Evolutionary conservation across 2,797 vertebrate genomes (phyloP), one percentile per base, ranked within the genome.

Genomic region (Eremophila alpestris): DNA sequence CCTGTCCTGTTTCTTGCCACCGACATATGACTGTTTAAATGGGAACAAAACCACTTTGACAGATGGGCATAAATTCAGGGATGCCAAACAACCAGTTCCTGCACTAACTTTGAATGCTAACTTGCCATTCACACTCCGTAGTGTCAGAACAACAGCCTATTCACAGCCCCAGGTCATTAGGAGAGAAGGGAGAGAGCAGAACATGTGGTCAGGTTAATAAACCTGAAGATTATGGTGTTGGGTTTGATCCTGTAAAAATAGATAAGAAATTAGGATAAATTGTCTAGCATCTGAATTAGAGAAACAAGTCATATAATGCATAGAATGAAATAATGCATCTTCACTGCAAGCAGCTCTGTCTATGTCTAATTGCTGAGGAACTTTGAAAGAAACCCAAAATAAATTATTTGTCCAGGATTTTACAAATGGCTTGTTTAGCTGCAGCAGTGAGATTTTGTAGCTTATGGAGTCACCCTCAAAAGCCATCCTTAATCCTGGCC

Each of bases 1-100:
- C 67, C 70, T 87, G 40, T 78, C 62, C 27, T 75, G 12, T 73
- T 10, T 70, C 64, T 92, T 89, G 58, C 89, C 75, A 68, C 9
- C 1, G 2, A 62, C n/a, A 81, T 94, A 79, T 48, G 51, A 94
- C 55, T 79, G 43, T 84, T 59, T 84, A 68, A 90, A 78, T 83
- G 83, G 59, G 71, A 95, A 87, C 90, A 93, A 97, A 95, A 67
- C 41, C 68, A 20, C 84, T 74, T 81, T 90, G 90, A 85, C 82
- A 93, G 87, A 94, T 59, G 52, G 80, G 76, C 52, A 94, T 88
- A 62, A 62, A 91, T 80, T 95, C 87, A 89, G 51, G 79, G 76
- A 93, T 95, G 94, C 49, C 92, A 93, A 67, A 76, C 74, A 69
- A 34, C 29, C 43, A 71, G 29, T 70, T 87, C 79, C 70, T 94